Conservation (phyloP, 2,113 vertebrate species). For the Pyrgilauda ruficollis region DNA sequence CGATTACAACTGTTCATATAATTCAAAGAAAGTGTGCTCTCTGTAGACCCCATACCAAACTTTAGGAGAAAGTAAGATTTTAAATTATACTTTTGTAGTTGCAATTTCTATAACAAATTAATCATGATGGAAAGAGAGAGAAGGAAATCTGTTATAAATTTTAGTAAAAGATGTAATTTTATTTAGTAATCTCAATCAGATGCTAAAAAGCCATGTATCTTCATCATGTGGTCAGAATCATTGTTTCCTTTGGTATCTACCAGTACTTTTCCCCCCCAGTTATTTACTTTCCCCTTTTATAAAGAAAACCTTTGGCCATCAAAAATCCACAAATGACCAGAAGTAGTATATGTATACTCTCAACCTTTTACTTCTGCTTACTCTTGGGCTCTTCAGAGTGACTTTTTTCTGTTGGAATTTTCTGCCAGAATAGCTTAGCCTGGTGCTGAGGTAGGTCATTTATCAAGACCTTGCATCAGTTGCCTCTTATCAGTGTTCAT, state of each 20-base stretch:
- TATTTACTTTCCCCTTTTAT: neutral
- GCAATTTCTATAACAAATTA: neutral
- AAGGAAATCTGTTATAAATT: neutral
- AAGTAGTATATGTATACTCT: neutral
- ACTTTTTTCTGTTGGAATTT: neutral
- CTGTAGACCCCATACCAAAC: neutral
- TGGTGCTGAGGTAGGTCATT: neutral
- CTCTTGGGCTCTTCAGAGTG: neutral
- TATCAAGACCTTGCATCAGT: neutral
- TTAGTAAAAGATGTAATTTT: neutral
- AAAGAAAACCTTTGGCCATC: neutral
- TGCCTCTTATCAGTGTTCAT: neutral
- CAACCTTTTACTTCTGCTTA: neutral
- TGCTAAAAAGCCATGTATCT: neutral
- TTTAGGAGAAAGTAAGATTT: neutral
- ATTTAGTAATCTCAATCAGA: neutral
- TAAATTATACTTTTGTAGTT: neutral
- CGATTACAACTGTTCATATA: neutral
- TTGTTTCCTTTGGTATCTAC: neutral
- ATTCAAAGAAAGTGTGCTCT: neutral
- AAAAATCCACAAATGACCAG: neutral
- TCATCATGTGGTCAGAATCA: neutral
- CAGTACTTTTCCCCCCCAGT: rapidly evolving
- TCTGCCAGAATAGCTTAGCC: neutral
- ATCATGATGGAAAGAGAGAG: neutral